Percentiles rank a stretch among this genome's conserved stretches.
Conservation (phyloP, 2,113 vertebrate species). For the Saiga tatarica region DNA sequence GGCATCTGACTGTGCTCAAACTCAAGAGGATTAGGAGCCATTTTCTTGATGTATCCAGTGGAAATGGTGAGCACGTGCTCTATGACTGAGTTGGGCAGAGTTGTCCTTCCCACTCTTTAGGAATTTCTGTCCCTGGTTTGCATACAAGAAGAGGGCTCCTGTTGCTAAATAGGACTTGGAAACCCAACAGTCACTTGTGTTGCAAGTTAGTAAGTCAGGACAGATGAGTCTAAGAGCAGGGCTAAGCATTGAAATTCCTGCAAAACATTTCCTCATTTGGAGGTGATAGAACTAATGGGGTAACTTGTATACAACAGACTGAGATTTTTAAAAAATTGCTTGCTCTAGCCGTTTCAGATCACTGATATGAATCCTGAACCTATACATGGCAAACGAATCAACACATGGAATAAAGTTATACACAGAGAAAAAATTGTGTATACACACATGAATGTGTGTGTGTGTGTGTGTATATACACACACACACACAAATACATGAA, state of each 20-base stretch:
- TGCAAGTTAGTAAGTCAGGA: not conserved
- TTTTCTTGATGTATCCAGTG: not conserved
- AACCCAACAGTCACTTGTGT: not conserved
- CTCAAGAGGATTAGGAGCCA: not conserved
- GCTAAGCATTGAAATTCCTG: not conserved
- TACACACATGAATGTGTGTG: not conserved
- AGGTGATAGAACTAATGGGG: accelerated
- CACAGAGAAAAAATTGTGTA: not conserved
- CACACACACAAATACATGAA: not conserved
- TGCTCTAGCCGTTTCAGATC: not conserved
- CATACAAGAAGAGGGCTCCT: not conserved
- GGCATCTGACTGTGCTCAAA: not conserved
- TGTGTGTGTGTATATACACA: not conserved
- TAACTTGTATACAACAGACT: not conserved
- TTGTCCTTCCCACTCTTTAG: not conserved
- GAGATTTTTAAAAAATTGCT: not conserved
- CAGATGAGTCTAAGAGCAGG: not conserved
- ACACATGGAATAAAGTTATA: not conserved
- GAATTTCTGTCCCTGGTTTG: not conserved
- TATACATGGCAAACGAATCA: not conserved
- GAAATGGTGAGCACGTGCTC: not conserved
- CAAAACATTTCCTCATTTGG: not conserved
- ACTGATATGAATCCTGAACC: not conserved
- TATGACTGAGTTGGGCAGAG: not conserved
- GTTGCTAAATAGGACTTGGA: not conserved